A percentile compares a stretch with the other conserved stretches of the same genome.
Evolutionary conservation across 2,888 invertebrate genomes (phyloP).

Genomic region (Argyresthia albistria): DNA sequence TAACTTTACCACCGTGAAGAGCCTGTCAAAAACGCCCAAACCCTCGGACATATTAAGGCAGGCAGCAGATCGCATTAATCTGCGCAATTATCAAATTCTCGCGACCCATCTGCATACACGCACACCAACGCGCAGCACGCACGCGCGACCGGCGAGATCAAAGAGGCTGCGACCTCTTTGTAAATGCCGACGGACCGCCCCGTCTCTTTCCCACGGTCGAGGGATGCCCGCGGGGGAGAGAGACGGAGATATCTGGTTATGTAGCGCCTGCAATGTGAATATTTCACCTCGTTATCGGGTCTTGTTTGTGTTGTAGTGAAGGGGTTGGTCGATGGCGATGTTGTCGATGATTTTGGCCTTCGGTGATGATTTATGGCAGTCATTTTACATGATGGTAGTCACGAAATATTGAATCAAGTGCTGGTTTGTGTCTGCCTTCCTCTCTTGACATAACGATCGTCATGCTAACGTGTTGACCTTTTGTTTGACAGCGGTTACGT

Average conservation of each 20-base stretch:
- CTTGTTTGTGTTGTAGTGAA: constrained; percentile 69
- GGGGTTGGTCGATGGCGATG: constrained; percentile 17
- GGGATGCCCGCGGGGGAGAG: constrained; percentile 32
- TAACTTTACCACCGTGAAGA: background rate
- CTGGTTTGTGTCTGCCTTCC: no score
- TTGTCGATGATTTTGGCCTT: background rate
- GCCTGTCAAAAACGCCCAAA: constrained; percentile 3
- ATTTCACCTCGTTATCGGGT: constrained; percentile 73
- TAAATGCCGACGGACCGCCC: constrained; percentile 62
- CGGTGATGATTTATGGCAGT: no score
- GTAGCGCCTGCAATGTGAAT: constrained; percentile 66
- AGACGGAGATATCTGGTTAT: constrained; percentile 53
- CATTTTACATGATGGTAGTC: no score
- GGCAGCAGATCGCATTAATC: constrained; percentile 40
- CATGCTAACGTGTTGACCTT: no score
- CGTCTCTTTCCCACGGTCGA: constrained; percentile 50
- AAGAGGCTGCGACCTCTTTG: constrained; percentile 68
- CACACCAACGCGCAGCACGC: constrained; percentile 48
- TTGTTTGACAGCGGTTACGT: no score
- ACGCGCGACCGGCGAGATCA: constrained; percentile 64
- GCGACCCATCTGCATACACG: constrained; percentile 60
- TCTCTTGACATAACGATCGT: no score
- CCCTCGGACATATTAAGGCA: constrained; percentile 2
- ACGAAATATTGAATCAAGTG: no score
- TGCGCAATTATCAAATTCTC: constrained; percentile 71